Evolutionary conservation across 2,797 vertebrate genomes (phyloP).

Genomic region (Picus viridis): DNA sequence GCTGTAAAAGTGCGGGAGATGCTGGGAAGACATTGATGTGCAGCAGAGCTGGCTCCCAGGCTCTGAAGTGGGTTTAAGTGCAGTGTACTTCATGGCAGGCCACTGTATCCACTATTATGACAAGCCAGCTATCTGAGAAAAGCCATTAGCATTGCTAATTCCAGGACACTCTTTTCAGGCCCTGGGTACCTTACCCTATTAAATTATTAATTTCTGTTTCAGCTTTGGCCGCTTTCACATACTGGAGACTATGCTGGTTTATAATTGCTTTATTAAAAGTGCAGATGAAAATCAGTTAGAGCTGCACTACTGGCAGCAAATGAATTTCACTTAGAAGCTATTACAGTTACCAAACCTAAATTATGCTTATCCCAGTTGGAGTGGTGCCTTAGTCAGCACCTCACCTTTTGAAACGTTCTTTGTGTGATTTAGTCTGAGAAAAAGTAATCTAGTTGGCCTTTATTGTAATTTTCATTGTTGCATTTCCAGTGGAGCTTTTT

Average conservation of each 20-base stretch:
- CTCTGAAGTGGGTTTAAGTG: neutral
- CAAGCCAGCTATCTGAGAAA: neutral
- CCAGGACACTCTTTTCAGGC: neutral
- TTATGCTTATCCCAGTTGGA: conserved; percentile 21
- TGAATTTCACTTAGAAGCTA: conserved; percentile 40
- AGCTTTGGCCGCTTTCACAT: neutral
- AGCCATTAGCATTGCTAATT: conserved; percentile 7
- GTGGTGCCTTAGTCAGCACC: conserved; percentile 26
- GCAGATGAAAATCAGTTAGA: conserved; percentile 37
- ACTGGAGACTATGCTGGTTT: neutral
- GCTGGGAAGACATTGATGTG: neutral
- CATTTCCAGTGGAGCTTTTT: conserved; percentile 24
- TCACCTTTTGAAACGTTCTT: conserved; percentile 50
- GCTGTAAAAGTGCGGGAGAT: neutral
- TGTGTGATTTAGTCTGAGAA: conserved; percentile 11
- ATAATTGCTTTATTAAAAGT: conserved; percentile 46
- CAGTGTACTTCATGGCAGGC: neutral
- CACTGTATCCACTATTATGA: neutral
- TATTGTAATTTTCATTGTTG: conserved; percentile 22
- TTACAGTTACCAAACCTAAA: conserved; percentile 34
- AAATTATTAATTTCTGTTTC: neutral
- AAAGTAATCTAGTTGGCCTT: conserved; percentile 18
- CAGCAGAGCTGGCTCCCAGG: neutral
- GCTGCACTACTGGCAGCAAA: conserved; percentile 20
- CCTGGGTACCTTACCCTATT: neutral